A percentile compares a stretch with the other conserved stretches of the same genome.
Conservation (phyloP, 2,113 vertebrate species). For the Sceloporus undulatus region DNA sequence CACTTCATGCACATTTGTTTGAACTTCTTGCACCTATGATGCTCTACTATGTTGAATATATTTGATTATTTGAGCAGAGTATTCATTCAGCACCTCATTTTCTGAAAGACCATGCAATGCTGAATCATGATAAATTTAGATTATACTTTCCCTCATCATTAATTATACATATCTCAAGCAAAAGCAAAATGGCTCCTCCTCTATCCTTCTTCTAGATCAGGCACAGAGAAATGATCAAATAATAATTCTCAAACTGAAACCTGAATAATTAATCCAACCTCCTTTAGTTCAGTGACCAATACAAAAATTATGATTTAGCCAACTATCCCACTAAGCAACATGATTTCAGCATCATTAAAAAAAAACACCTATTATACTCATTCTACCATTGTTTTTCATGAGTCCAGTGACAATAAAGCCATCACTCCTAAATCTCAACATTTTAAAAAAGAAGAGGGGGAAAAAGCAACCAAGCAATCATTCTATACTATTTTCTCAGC, state of each 20-base stretch:
- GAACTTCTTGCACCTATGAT: not conserved
- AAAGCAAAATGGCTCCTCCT: not conserved
- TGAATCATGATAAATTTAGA: slow-evolving; percentile 4
- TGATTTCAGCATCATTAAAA: not conserved
- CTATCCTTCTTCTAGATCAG: not conserved
- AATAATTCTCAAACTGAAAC: not conserved
- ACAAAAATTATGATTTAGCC: not conserved
- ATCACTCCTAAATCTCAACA: not conserved
- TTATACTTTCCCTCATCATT: not conserved
- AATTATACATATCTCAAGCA: not conserved
- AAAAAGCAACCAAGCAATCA: not conserved
- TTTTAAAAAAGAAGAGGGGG: not conserved
- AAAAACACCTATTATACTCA: not conserved
- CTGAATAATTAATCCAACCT: not conserved
- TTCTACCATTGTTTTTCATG: not conserved
- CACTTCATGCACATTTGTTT: not conserved
- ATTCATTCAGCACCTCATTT: not conserved
- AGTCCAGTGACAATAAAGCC: not conserved
- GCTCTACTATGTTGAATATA: not conserved
- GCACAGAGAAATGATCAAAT: not conserved
- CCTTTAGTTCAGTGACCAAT: not conserved
- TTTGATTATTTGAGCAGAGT: not conserved
- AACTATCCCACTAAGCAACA: not conserved
- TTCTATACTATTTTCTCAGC: not conserved
- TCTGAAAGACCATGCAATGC: slow-evolving; percentile 4